These are phyloP conservation scores for Nylanderia fulva DNA, from an alignment of 1,140 invertebrate species.

Conservation along the genomic window DNA sequence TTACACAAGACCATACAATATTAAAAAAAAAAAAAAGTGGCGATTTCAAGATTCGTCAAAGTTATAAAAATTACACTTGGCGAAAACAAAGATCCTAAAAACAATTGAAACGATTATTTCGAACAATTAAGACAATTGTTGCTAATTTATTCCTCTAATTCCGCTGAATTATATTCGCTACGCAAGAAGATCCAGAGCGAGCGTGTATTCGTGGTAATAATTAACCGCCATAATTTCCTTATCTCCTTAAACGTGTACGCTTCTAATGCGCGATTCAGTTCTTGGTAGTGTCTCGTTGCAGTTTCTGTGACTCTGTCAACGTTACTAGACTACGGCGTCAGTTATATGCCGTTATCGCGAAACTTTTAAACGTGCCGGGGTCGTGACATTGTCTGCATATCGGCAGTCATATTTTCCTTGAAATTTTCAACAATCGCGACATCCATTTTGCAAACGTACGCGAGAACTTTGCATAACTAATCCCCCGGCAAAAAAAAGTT, in stretches of 20 bases:
- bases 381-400: conserved; percentile 50
- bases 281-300: conserved; percentile 28
- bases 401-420: conserved; percentile 35
- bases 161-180: conserved; percentile 34
- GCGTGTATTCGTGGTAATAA: conserved; percentile 52
- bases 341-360: conserved; percentile 53
- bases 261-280: conserved; percentile 34
- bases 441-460: conserved; percentile 2
- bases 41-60: background rate
- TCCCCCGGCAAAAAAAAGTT: background rate
- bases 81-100: background rate
- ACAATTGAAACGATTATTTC: background rate
- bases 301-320: conserved; percentile 59
- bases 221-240: conserved; percentile 66
- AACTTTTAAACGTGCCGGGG: conserved; percentile 54
- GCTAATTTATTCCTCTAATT: conserved; percentile 45
- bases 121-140: background rate
- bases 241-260: conserved; percentile 50
- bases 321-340: conserved; percentile 58
- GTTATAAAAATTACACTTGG: background rate
- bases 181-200: conserved; percentile 37
- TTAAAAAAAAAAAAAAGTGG: background rate
- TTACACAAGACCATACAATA: background rate
- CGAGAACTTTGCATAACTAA: background rate
- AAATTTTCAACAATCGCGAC: conserved; percentile 1